Evolutionary conservation across 2,797 vertebrate species (phyloP).

Genomic region (Delichon dasypus): DNA sequence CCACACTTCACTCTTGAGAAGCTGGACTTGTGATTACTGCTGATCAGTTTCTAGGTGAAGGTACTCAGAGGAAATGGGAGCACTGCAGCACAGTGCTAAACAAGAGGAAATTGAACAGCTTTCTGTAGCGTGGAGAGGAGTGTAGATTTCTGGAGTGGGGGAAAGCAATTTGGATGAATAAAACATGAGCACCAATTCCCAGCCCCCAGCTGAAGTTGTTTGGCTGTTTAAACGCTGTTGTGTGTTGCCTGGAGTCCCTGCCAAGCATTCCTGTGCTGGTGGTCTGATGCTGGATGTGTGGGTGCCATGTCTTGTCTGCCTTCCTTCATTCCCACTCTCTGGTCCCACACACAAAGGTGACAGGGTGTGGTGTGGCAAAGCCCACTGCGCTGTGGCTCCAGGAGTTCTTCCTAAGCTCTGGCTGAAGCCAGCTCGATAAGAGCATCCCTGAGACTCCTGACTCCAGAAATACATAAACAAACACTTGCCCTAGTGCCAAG

Average conservation of each 20-base stretch:
- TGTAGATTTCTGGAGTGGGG: background rate
- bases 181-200: background rate
- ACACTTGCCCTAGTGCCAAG: background rate
- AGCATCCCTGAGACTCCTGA: background rate
- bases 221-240: background rate
- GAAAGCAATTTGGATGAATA: conserved; percentile 46
- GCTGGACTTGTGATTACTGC: background rate
- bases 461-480: background rate
- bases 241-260: background rate
- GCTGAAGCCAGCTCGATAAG: background rate
- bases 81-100: background rate
- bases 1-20: background rate
- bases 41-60: background rate
- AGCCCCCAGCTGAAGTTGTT: background rate
- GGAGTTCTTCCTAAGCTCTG: background rate
- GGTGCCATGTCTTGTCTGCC: accelerated
- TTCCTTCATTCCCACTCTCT: background rate
- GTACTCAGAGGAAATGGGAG: background rate
- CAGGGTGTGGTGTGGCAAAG: background rate
- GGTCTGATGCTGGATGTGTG: background rate
- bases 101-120: conserved; percentile 24
- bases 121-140: background rate
- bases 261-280: background rate
- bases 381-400: accelerated
- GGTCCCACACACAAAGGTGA: background rate